These are phyloP conservation scores for Arvicanthis niloticus DNA, from an alignment of 2,113 vertebrate genomes.

Conservation along the genomic window DNA sequence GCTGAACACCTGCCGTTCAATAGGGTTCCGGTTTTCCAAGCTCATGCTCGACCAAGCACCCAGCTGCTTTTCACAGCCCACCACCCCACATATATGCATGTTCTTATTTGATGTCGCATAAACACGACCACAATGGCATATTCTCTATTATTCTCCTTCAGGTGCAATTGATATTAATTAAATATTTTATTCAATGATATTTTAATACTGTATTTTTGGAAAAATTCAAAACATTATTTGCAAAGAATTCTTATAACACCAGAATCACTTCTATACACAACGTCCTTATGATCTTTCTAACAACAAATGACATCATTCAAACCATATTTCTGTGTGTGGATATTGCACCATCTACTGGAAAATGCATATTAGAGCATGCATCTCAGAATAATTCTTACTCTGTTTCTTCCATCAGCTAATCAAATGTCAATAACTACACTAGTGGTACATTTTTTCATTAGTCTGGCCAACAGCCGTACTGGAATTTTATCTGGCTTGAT, in stretches of 20 bases:
- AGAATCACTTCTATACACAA: background rate
- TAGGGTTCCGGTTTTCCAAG: no score
- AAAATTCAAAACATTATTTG: background rate
- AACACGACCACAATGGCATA: background rate
- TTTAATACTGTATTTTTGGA: background rate
- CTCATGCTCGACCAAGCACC: no score
- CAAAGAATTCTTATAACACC: background rate
- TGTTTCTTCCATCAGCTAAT: background rate
- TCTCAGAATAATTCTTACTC: background rate
- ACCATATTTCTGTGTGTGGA: background rate
- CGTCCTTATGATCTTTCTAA: background rate
- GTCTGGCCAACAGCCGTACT: background rate
- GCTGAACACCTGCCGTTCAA: no score
- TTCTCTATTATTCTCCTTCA: background rate
- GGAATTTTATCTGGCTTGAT: background rate
- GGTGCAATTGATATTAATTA: background rate
- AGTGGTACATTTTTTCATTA: background rate
- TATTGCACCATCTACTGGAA: background rate
- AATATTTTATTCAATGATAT: background rate
- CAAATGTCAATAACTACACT: background rate
- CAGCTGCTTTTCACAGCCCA: no score
- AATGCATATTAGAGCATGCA: background rate
- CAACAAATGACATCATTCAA: background rate
- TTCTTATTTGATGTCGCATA: background rate
- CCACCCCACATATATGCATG: no score